Evolutionary conservation across 1,140 invertebrate genomes (phyloP), one percentile per base, ranked within the genome.

Genomic region (Conus ventricosus): DNA sequence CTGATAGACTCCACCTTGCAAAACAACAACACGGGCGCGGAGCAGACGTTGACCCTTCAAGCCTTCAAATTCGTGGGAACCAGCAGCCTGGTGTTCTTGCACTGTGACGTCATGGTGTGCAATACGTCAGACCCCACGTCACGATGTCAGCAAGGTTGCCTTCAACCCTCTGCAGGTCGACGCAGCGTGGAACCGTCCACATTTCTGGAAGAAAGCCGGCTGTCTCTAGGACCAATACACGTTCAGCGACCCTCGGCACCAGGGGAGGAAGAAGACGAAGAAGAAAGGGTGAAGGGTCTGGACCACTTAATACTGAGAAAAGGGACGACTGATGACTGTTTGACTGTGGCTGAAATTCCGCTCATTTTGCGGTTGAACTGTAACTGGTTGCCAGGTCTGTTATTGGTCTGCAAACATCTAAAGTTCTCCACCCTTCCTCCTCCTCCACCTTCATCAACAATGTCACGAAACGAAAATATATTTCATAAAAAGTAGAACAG

Each of bases 101-200:
- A 83, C n/a, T 83, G 81, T 57, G 81, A 83, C 81, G 81, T 83
- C 53, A 54, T 83, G 51, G 20, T 83, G 8, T 83, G 81, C 20
- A 83, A 83, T 51, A 11, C 81, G 81, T 83, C 81, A 83, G 81
- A 83, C 4, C 8, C 54, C 13, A 83, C 53, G 51, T 83, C 81
- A 83, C 81, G 81, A 17, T 83, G 81, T 23, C 81, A 83, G 20
- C 53, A 83, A 55, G 81, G 81, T 11, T 83, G 81, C 23, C 23
- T 83, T 4, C 51, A n/a, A 11, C 53, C 53, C 25, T 6, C 53
- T 10, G 15, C 53, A 20, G 17, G 11, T 10, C 67, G 23, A 54
- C 81, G 81, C 7, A n/a, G 23, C n/a, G 5, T 15, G 23, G 81
- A 54, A 11, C 3, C 17, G 15, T 25, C 81, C 55, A 55, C 81